Percentiles rank a stretch among this genome's conserved stretches.
Evolutionary conservation across 2,888 invertebrate species (phyloP).

Genomic region (Orthosia incerta): DNA sequence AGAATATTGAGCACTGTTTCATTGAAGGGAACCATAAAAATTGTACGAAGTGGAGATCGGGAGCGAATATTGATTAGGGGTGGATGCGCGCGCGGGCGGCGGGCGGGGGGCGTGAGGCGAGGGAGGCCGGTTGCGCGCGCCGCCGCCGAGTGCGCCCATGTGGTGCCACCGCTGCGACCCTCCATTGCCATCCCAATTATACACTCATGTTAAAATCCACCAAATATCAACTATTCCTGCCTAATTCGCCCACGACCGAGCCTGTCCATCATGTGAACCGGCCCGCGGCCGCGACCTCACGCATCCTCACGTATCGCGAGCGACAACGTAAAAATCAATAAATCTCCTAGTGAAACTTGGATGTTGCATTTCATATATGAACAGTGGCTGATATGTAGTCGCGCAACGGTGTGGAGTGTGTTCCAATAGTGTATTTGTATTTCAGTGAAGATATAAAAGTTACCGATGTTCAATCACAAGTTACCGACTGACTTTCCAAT

Average conservation of each 20-base stretch:
- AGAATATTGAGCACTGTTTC: slow-evolving; percentile 69
- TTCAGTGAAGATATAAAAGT: slow-evolving; percentile 84
- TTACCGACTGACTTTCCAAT: slow-evolving; percentile 92
- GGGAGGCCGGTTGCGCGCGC: slow-evolving; percentile 71
- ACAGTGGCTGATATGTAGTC: slow-evolving; percentile 72
- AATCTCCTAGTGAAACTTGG: slow-evolving; percentile 77
- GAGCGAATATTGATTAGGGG: slow-evolving; percentile 88
- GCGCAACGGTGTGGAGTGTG: slow-evolving; percentile 74
- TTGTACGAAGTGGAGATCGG: slow-evolving; percentile 80
- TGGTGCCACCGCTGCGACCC: slow-evolving; percentile 73
- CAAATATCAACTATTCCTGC: slow-evolving; percentile 58
- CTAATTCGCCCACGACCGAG: slow-evolving; percentile 52
- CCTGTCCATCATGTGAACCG: slow-evolving; percentile 67
- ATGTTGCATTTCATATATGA: slow-evolving; percentile 76
- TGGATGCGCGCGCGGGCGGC: slow-evolving; percentile 73
- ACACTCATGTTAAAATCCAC: slow-evolving; percentile 73
- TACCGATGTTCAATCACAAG: slow-evolving; percentile 91
- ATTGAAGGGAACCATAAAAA: slow-evolving; percentile 80
- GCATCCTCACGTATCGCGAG: slow-evolving; percentile 70
- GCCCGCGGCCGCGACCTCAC: slow-evolving; percentile 64
- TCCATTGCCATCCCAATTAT: slow-evolving; percentile 71
- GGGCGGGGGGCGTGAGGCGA: slow-evolving; percentile 71
- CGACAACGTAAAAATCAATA: slow-evolving; percentile 85
- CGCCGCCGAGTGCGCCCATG: slow-evolving; percentile 68
- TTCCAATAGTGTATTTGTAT: slow-evolving; percentile 84